phyloP scores from a whole-genome alignment of 2,113 vertebrate genomes.

The Pituophis catenifer region DNA sequence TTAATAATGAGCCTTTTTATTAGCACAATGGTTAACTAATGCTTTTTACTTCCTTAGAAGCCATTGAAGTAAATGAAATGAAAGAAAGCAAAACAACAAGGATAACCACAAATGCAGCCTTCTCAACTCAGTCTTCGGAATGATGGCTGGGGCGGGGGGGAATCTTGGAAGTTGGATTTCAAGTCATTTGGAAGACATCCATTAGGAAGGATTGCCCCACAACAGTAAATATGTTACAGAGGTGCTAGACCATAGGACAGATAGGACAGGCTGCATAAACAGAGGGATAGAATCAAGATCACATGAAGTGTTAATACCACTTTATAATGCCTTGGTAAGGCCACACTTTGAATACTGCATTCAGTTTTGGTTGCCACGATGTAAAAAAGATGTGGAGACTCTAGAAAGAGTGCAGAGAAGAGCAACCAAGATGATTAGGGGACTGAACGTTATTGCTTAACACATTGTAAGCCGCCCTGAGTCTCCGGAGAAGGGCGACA shows the following conservation, averaged over 20 bases:
- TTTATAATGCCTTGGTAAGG: too few species aligned
- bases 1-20: neutral
- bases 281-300: too few species aligned
- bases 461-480: too few species aligned
- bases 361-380: too few species aligned
- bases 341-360: too few species aligned
- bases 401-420: too few species aligned
- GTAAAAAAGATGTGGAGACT: too few species aligned
- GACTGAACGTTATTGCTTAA: too few species aligned
- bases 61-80: neutral
- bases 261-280: too few species aligned
- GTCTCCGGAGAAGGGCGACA: too few species aligned
- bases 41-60: neutral
- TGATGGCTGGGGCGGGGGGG: neutral
- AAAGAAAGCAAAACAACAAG: neutral
- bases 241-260: neutral
- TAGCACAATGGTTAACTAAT: neutral
- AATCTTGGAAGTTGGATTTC: neutral
- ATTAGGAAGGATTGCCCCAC: neutral
- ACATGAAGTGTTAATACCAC: too few species aligned
- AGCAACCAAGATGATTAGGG: too few species aligned
- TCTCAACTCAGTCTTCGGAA: neutral
- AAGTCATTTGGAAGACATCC: neutral
- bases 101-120: neutral
- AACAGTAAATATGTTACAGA: neutral